Base-by-base conservation (phyloP, 2,888 invertebrate genomes). In the Sinohyriopsis cumingii region DNA sequence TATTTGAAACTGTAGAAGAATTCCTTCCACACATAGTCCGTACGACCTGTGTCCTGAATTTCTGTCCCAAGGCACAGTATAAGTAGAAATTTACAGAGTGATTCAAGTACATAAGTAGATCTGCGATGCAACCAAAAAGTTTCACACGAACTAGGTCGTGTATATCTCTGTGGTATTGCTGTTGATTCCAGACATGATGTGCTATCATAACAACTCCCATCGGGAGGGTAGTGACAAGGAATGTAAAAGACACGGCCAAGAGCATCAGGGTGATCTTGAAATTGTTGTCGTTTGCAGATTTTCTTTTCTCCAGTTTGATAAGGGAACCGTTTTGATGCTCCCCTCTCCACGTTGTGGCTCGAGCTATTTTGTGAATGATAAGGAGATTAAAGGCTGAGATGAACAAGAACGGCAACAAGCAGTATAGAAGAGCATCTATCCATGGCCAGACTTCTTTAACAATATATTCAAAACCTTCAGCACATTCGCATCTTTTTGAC, bases 381-480 rank as follows among this genome's bases (percentile, higher is more conserved):
- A 88, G 74, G 19, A 77, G 74, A 71, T 89, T 89, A 28, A 88
- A 82, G 5, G 84, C 73, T 20, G 82, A 70, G 57, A 89, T 87
- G 28, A 82, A 71, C 18, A 86, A 71, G 59, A 87, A 86, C 3
- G 89, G 89, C 9, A 84, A 71, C 28, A 88, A 80, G 15, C 86
- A 87, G 75, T 89, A 89, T 24, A 89, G 70, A 24, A 82, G 66
- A n/a, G 86, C 82, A 70, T 89, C 89, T n/a, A 89, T 81, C 87
- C 86, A 88, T 4, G 88, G 87, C 88, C 87, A 88, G 9, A 86
- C 77, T 9, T 76, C 78, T 20, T 79, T 76, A 2, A 86, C 77
- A 15, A 86, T 72, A 15, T 71, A 65, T 22, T 69, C 63, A 68
- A 76, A 77, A 6, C 67, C 28, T 5, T 59, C 64, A 0, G 68